Conservation (phyloP, 2,113 vertebrate species). For the Riparia riparia region DNA sequence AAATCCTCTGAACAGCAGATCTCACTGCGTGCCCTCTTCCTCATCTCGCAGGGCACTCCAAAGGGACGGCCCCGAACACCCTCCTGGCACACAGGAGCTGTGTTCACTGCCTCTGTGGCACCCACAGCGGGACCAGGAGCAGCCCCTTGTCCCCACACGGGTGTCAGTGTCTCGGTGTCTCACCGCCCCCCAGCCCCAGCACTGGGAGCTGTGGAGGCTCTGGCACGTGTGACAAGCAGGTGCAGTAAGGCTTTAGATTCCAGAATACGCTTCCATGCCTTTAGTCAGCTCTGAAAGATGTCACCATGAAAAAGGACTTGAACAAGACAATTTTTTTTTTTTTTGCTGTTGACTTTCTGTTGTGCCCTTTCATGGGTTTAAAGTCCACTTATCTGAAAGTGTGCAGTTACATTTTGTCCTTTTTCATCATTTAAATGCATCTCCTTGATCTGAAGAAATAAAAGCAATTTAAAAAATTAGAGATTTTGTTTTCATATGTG, state of each 20-base stretch:
- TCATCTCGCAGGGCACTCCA: background rate
- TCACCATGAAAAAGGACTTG: slow-evolving; percentile 11
- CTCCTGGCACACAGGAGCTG: background rate
- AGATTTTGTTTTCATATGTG: slow-evolving; percentile 57
- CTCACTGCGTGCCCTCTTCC: accelerated
- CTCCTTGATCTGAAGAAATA: slow-evolving; percentile 55
- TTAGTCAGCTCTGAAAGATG: slow-evolving; percentile 9
- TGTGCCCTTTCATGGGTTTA: slow-evolving; percentile 37
- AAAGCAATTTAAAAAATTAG: slow-evolving; percentile 52
- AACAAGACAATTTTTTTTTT: background rate
- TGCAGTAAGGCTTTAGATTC: background rate
- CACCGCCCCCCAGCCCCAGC: background rate
- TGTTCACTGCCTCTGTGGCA: background rate
- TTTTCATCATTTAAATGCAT: slow-evolving; percentile 36
- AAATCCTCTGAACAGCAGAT: background rate
- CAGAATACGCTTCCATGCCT: background rate
- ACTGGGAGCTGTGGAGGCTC: background rate
- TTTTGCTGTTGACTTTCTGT: slow-evolving; percentile 40
- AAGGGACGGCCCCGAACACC: background rate
- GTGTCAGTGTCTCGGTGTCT: background rate
- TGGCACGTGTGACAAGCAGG: background rate
- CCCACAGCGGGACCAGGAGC: background rate
- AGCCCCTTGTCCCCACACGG: background rate
- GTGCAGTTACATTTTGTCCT: slow-evolving; percentile 55
- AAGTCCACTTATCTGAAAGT: slow-evolving; percentile 64